phyloP scores from a whole-genome alignment of 1,140 invertebrate species.

The Stegodyphus dumicola region DNA sequence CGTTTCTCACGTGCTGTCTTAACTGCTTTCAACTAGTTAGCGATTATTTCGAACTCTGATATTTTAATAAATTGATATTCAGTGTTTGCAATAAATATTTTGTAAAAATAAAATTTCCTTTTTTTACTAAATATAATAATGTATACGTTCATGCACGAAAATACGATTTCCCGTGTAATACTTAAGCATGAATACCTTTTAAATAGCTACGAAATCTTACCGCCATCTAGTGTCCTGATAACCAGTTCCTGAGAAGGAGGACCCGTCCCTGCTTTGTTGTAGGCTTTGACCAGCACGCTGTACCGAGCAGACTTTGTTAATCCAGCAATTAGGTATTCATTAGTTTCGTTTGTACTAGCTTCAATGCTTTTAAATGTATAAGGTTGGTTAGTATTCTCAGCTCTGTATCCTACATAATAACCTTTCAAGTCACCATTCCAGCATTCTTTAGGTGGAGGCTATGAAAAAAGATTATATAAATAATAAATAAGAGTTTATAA shows the following conservation, averaged over 20 bases:
- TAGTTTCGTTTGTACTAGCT: constrained; percentile 34
- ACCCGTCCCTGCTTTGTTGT: constrained; percentile 64
- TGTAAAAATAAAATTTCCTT: no score
- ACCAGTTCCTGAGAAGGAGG: constrained; percentile 64
- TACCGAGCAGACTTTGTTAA: constrained; percentile 63
- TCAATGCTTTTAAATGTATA: constrained; percentile 57
- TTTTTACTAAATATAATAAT: no score
- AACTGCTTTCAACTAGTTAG: no score
- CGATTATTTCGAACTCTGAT: no score
- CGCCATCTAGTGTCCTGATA: constrained; percentile 64
- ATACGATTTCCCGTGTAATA: no score
- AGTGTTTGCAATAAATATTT: no score
- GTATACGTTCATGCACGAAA: no score
- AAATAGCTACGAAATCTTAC: not conserved
- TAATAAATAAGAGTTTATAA: no score
- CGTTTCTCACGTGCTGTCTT: no score
- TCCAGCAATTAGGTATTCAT: constrained; percentile 63
- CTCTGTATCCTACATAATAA: constrained; percentile 71
- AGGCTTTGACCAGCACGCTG: constrained; percentile 64
- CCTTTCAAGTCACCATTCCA: constrained; percentile 95
- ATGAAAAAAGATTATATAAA: not conserved
- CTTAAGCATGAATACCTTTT: no score
- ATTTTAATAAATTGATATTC: no score
- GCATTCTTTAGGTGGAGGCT: constrained; percentile 83
- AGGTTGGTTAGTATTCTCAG: constrained; percentile 88